Evolutionary conservation across 2,888 invertebrate species (phyloP).

Genomic region (Ectemnius lituratus): DNA sequence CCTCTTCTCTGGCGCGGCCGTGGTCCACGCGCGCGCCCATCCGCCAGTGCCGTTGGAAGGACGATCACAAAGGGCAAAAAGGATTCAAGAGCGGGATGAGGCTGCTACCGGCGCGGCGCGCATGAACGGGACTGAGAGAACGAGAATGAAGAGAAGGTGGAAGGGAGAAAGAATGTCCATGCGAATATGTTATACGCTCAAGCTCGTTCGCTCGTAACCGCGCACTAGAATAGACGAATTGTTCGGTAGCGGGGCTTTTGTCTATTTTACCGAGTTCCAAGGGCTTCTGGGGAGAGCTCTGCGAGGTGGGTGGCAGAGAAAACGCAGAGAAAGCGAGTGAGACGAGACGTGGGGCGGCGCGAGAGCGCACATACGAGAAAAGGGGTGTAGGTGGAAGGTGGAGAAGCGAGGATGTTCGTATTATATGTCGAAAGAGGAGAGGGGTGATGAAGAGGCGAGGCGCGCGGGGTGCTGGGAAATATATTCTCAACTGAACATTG

Average conservation of each 20-base stretch:
- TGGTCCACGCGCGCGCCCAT: constrained; percentile 21
- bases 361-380: background rate
- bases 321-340: constrained; percentile 27
- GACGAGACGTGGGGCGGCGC: background rate
- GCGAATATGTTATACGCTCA: constrained; percentile 71
- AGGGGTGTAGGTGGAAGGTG: constrained; percentile 13
- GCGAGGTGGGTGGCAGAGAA: constrained; percentile 48
- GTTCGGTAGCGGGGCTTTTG: constrained; percentile 74
- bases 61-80: constrained; percentile 44
- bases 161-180: constrained; percentile 52
- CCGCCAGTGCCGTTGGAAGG: constrained; percentile 56
- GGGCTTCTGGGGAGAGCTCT: constrained; percentile 68
- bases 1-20: background rate
- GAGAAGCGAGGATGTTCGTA: background rate
- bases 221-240: constrained; percentile 74
- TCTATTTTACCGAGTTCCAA: constrained; percentile 76
- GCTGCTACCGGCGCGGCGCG: background rate
- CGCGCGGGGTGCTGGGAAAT: constrained; percentile 73
- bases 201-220: constrained; percentile 73
- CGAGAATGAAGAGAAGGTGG: constrained; percentile 14
- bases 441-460: constrained; percentile 31
- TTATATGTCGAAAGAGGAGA: constrained; percentile 16
- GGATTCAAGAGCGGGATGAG: constrained; percentile 39
- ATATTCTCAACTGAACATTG: constrained; percentile 72
- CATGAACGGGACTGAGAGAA: constrained; percentile 26